Base-by-base conservation (phyloP, 92 coral and sea anemone genomes). In the Phymanthus crucifer region DNA sequence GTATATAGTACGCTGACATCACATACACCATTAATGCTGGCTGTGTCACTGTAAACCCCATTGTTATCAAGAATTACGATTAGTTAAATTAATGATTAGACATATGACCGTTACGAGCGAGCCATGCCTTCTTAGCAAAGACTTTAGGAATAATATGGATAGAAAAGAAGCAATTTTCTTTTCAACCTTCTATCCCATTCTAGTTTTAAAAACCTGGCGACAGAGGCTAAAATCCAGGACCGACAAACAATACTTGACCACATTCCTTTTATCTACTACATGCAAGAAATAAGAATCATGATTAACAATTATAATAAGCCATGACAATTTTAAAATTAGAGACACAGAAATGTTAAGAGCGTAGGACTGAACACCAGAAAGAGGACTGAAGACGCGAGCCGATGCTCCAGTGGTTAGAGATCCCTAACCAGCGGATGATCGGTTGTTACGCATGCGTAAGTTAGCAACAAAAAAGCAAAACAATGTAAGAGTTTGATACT, bases 401-500 rank as follows among this genome's bases (percentile, higher is more conserved):
- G 64, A 54, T 19, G 10, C 9, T 14, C 31, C 6, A 5, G 1
- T 54, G 64, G 64, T n/a, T 54, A 54, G n/a, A 54, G 7, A 54
- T 8, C 10, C 27, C 6, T 54, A 54, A 54, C 64, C 64, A 54
- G 64, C 11, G 64, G n/a, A 54, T 21, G 64, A 54, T 54, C 64
- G 27, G 64, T 26, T 54, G 64, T 21, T 54, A 61, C 68, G 68
- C 68, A 61, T 61, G 68, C 68, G 29, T 61, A 34, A 34, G 3
- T 70, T 70, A 70, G 46, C 29, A 70, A 35, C n/a, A 32, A 14
- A 70, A 35, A 21, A 34, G 45, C 27, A 70, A 70, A 35, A 34
- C 26, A 32, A 19, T 35, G 74, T 70, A 40, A 70, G 48, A 70
- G 43, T 70, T 70, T 35, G 74, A 43, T 43, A 43, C 7, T 38